Percentiles rank a stretch among this genome's conserved stretches.
Evolutionary conservation across 2,113 vertebrate genomes (phyloP).

Genomic region (Elaphurus davidianus): DNA sequence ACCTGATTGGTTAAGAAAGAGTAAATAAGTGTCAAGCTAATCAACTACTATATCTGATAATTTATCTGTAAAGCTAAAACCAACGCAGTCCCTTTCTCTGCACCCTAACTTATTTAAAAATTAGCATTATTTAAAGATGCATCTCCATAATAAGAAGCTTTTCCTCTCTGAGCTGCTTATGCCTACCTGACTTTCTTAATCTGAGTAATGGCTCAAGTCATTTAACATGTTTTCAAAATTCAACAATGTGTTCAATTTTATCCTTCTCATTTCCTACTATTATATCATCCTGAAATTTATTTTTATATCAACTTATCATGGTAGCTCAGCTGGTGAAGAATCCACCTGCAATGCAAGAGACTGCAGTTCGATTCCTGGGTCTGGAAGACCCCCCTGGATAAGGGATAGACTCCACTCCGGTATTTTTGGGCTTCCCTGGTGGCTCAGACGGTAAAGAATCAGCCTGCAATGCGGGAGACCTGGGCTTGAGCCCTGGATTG

Average conservation of each 20-base stretch:
- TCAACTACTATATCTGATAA: neutral
- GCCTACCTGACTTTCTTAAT: neutral
- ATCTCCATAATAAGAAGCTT: neutral
- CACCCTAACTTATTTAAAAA: conserved; percentile 27
- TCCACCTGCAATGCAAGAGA: neutral
- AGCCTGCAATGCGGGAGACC: neutral
- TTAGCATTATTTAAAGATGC: neutral
- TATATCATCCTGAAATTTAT: neutral
- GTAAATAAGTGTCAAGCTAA: neutral
- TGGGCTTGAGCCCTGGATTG: neutral
- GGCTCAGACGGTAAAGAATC: neutral
- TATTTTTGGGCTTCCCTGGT: neutral
- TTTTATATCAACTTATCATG: neutral
- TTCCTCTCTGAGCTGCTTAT: neutral
- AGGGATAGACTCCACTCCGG: neutral
- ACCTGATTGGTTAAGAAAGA: neutral
- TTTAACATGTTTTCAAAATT: neutral
- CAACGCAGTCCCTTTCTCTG: neutral
- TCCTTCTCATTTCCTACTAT: neutral
- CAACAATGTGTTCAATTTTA: neutral
- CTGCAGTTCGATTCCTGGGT: neutral
- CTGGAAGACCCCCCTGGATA: neutral
- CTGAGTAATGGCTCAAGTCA: neutral
- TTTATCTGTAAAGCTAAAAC: neutral
- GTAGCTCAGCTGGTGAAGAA: neutral